These are phyloP conservation scores for Lordiphosa collinella DNA, from an alignment of 1,140 invertebrate species.

Conservation along the genomic window DNA sequence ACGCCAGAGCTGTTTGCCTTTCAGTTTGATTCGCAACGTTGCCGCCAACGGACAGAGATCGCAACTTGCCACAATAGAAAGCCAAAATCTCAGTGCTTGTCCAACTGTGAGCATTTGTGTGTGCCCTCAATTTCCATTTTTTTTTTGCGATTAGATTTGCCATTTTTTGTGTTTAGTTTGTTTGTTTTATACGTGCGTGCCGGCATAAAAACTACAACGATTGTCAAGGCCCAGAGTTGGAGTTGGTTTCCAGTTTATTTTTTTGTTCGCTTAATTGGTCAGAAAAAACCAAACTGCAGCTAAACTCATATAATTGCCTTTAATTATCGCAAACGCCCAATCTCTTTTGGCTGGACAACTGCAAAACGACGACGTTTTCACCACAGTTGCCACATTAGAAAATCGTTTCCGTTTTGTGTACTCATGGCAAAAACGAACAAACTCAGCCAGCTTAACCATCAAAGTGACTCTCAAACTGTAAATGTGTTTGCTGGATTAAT, in stretches of 20 bases:
- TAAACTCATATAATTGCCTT: slow-evolving; percentile 71
- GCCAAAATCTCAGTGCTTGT: slow-evolving; percentile 26
- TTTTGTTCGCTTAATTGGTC: slow-evolving; percentile 54
- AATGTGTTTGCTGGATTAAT: slow-evolving; percentile 1
- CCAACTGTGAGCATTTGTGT: slow-evolving; percentile 20
- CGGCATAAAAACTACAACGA: slow-evolving; percentile 21
- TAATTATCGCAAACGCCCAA: slow-evolving; percentile 76
- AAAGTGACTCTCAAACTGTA: slow-evolving; percentile 25
- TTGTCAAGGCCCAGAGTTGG: slow-evolving; percentile 31
- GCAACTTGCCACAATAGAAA: slow-evolving; percentile 46
- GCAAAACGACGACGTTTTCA: slow-evolving; percentile 47
- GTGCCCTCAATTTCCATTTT: slow-evolving; percentile 21
- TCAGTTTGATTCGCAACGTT: slow-evolving; percentile 56
- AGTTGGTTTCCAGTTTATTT: slow-evolving; percentile 49
- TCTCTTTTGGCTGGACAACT: slow-evolving; percentile 36
- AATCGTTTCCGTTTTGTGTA: slow-evolving; percentile 69
- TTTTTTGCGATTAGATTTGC: slow-evolving; percentile 45
- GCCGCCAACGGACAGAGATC: slow-evolving; percentile 34
- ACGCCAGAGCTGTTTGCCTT: slow-evolving; percentile 28
- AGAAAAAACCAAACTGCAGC: slow-evolving; percentile 37
- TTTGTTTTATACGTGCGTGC: slow-evolving; percentile 1
- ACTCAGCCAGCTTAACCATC: not conserved
- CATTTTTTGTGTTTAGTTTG: slow-evolving; percentile 2
- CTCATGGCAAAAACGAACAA: not conserved
- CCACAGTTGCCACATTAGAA: slow-evolving; percentile 43